Conservation (phyloP, 2,888 invertebrate genomes). For the Tipula confusa region DNA sequence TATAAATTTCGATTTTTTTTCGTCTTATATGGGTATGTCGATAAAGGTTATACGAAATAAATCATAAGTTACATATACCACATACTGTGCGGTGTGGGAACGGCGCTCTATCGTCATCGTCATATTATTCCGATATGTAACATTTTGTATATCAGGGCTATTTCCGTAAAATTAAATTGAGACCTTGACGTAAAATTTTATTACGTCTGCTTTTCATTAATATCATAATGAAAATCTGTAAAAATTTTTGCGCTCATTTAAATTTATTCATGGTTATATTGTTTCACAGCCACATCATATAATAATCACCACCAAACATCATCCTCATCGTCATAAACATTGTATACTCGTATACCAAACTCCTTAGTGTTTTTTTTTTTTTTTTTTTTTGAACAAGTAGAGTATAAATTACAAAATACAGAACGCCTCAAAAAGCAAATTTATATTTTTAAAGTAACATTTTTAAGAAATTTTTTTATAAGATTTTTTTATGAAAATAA, state of each 20-base stretch:
- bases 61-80: neutral
- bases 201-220: neutral
- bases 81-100: neutral
- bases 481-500: neutral
- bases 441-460: neutral
- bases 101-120: neutral
- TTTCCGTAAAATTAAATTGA: neutral
- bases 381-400: no score
- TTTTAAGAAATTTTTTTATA: neutral
- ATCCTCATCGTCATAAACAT: neutral
- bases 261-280: neutral
- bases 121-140: neutral
- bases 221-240: neutral
- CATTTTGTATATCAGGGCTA: neutral
- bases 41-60: neutral
- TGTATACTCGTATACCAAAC: neutral
- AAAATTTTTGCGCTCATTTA: neutral
- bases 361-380: no score
- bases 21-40: no score
- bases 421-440: neutral
- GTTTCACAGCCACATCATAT: neutral
- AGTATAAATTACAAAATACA: neutral
- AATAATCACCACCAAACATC: neutral
- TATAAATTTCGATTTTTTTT: neutral
- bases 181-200: neutral